These are phyloP conservation scores for Ctenochaetus hawaiiensis DNA, from an alignment of 2,797 vertebrate genomes.

Conservation along the genomic window DNA sequence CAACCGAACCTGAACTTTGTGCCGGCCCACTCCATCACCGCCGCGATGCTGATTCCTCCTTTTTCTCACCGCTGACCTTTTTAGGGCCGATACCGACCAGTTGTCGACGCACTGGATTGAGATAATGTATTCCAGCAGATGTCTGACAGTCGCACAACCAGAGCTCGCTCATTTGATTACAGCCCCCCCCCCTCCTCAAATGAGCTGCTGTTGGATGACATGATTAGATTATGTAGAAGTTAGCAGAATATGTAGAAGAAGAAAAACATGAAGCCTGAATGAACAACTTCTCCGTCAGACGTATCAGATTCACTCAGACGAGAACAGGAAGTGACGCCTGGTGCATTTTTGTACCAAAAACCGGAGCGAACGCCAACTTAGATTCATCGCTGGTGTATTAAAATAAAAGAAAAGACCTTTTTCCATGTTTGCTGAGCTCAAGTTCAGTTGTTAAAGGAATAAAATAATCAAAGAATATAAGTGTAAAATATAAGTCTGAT, in stretches of 20 bases:
- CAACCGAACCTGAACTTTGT: constrained; percentile 73
- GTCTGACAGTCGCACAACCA: constrained; percentile 51
- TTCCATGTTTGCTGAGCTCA: too few species aligned
- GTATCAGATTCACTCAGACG: neutral
- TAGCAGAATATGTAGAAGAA: constrained; percentile 38
- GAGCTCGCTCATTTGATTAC: constrained; percentile 61
- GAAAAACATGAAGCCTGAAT: constrained; percentile 10
- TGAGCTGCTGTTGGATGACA: constrained; percentile 25
- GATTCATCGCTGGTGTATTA: too few species aligned
- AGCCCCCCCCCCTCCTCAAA: neutral
- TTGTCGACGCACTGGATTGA: constrained; percentile 57
- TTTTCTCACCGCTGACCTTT: constrained; percentile 78
- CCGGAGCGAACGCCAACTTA: too few species aligned
- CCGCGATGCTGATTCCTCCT: constrained; percentile 33
- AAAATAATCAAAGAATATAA: too few species aligned
- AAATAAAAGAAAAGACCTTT: too few species aligned
- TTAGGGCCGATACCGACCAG: constrained; percentile 57
- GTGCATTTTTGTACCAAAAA: too few species aligned
- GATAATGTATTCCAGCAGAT: constrained; percentile 76
- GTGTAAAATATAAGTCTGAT: too few species aligned
- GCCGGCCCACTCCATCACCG: constrained; percentile 70
- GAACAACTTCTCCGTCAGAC: neutral
- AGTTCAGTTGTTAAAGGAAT: too few species aligned
- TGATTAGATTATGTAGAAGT: constrained; percentile 42
- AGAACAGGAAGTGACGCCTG: too few species aligned